These are phyloP conservation scores for Caenorhabditis virilis DNA, from an alignment of 2,888 invertebrate species.

Conservation along the genomic window DNA sequence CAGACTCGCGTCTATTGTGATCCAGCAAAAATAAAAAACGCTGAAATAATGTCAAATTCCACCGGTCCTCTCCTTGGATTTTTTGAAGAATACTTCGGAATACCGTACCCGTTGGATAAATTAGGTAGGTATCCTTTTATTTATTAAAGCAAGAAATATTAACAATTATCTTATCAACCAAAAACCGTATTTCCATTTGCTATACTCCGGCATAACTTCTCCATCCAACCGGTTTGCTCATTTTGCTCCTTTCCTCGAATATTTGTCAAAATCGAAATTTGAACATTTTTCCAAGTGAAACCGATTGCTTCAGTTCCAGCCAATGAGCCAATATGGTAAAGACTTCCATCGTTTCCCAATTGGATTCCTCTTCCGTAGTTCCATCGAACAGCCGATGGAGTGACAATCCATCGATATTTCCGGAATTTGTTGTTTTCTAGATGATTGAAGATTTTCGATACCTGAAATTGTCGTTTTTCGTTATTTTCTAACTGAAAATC, in stretches of 20 bases:
- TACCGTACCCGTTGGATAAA: slow-evolving; percentile 74
- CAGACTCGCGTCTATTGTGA: slow-evolving; percentile 64
- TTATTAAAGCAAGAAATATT: neutral
- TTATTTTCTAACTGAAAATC: too few species aligned
- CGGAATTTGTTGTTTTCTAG: slow-evolving; percentile 30
- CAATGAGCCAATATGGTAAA: slow-evolving; percentile 52
- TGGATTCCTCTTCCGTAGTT: slow-evolving; percentile 52
- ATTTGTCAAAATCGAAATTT: slow-evolving; percentile 42
- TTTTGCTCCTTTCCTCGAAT: slow-evolving; percentile 43
- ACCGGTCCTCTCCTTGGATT: slow-evolving; percentile 72
- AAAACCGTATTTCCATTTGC: slow-evolving; percentile 20
- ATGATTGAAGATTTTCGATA: slow-evolving; percentile 34
- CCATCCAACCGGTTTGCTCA: slow-evolving; percentile 50
- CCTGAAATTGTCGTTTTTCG: slow-evolving; percentile 3
- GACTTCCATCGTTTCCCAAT: slow-evolving; percentile 41
- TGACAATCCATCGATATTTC: slow-evolving; percentile 31
- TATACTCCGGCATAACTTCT: slow-evolving; percentile 32
- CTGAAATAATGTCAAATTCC: slow-evolving; percentile 53
- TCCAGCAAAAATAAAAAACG: slow-evolving; percentile 52
- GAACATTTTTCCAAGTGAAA: slow-evolving; percentile 35
- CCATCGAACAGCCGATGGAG: slow-evolving; percentile 31
- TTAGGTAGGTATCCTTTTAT: slow-evolving; percentile 46
- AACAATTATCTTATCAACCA: too few species aligned
- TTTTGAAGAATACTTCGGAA: slow-evolving; percentile 81
- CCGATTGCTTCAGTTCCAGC: slow-evolving; percentile 50